phyloP scores from a whole-genome alignment of 1,140 invertebrate genomes.

The Colletes gigas region DNA sequence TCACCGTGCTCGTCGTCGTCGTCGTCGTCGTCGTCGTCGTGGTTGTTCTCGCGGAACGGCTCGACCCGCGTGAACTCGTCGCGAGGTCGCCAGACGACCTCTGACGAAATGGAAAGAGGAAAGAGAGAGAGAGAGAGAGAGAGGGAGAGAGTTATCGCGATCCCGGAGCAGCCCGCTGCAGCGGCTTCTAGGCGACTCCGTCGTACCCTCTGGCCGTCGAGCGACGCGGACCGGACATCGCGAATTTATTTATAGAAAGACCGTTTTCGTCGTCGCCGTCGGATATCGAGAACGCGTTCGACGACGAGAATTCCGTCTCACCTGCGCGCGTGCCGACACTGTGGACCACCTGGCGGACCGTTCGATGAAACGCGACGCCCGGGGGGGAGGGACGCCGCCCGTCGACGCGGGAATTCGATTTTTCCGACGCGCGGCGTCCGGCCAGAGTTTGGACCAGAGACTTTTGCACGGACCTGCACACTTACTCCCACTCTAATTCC shows the following conservation, averaged over 20 bases:
- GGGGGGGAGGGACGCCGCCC: neutral
- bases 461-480: no score
- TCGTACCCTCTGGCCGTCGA: conserved; percentile 21
- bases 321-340: conserved; percentile 14
- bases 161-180: conserved; percentile 43
- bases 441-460: no score
- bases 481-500: no score
- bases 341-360: conserved; percentile 49
- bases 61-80: neutral
- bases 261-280: neutral
- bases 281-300: conserved; percentile 11
- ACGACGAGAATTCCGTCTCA: conserved; percentile 32
- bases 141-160: conserved; percentile 36
- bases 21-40: no score
- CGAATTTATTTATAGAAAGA: conserved; percentile 60
- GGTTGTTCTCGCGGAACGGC: neutral
- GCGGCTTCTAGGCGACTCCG: conserved; percentile 58
- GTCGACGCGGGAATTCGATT: conserved; percentile 20
- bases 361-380: neutral
- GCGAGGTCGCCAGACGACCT: neutral
- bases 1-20: no score
- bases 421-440: neutral
- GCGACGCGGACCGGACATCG: conserved; percentile 34
- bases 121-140: conserved; percentile 28
- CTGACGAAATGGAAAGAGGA: conserved; percentile 9